Evolutionary conservation across 2,888 invertebrate genomes (phyloP).

Genomic region (Patella caerulea): DNA sequence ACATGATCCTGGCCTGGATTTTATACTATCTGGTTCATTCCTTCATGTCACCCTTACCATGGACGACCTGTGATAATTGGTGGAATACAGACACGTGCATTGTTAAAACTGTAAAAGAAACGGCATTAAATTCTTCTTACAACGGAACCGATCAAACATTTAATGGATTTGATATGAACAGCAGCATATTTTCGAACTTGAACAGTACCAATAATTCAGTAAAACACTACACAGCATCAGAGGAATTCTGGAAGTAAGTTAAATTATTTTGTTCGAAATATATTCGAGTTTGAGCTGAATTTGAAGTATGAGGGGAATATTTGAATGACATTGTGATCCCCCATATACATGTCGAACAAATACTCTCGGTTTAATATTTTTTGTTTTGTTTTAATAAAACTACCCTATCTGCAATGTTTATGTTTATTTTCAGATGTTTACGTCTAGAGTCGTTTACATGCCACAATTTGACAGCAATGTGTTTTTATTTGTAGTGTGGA

Average conservation of each 20-base stretch:
- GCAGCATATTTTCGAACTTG: neutral
- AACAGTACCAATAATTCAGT: neutral
- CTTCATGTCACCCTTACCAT: slow-evolving; percentile 87
- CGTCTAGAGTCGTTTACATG: too few relatives aligned
- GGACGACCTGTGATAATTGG: slow-evolving; percentile 80
- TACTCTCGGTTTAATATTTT: too few relatives aligned
- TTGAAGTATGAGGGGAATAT: too few relatives aligned
- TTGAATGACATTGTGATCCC: too few relatives aligned
- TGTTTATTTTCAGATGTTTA: too few relatives aligned
- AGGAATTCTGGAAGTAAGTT: slow-evolving; percentile 60
- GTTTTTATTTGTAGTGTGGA: too few relatives aligned
- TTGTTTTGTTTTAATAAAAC: too few relatives aligned
- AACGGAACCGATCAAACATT: neutral
- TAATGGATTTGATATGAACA: neutral
- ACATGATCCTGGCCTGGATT: slow-evolving; percentile 97
- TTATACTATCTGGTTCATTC: slow-evolving; percentile 93
- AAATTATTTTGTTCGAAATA: too few relatives aligned
- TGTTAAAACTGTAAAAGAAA: neutral
- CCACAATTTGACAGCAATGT: too few relatives aligned
- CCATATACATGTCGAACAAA: too few relatives aligned
- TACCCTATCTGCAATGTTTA: too few relatives aligned
- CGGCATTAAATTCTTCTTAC: neutral
- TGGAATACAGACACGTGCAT: slow-evolving; percentile 73
- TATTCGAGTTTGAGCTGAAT: too few relatives aligned
- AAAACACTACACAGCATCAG: slow-evolving; percentile 40